Conservation (phyloP, 2,888 invertebrate genomes). For the Tineola bisselliella region DNA sequence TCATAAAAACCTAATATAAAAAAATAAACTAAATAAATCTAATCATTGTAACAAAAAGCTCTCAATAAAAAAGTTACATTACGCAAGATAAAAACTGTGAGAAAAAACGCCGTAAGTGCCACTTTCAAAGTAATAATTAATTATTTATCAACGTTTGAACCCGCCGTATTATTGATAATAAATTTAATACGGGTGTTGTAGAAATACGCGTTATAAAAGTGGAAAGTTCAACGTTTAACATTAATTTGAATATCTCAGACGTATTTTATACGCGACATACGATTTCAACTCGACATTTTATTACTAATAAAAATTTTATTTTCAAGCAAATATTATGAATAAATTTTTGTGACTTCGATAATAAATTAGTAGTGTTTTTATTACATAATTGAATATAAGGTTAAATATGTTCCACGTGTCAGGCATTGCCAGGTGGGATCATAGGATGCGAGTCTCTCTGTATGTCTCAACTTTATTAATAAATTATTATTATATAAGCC, state of each 20-base stretch:
- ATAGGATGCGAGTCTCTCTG: too few species aligned
- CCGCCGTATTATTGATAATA: slow-evolving; percentile 28
- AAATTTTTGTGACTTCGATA: too few species aligned
- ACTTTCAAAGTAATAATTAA: neutral
- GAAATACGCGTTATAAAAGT: neutral
- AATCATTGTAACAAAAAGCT: neutral
- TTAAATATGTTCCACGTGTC: too few species aligned
- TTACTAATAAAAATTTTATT: too few species aligned
- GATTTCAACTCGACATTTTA: neutral
- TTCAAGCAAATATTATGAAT: too few species aligned
- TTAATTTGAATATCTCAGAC: neutral
- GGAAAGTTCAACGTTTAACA: neutral
- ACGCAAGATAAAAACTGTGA: neutral
- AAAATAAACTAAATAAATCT: neutral
- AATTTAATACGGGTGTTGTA: slow-evolving; percentile 34
- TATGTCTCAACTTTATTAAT: too few species aligned
- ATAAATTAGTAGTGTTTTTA: too few species aligned
- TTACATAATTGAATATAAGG: too few species aligned
- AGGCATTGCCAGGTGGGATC: too few species aligned
- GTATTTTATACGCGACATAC: neutral
- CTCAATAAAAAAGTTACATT: neutral
- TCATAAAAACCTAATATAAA: neutral
- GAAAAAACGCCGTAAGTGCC: neutral
- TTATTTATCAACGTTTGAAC: slow-evolving; percentile 27
- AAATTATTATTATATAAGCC: too few species aligned